Evolutionary conservation across 2,888 invertebrate species (phyloP).

Genomic region (Tillus elongatus): DNA sequence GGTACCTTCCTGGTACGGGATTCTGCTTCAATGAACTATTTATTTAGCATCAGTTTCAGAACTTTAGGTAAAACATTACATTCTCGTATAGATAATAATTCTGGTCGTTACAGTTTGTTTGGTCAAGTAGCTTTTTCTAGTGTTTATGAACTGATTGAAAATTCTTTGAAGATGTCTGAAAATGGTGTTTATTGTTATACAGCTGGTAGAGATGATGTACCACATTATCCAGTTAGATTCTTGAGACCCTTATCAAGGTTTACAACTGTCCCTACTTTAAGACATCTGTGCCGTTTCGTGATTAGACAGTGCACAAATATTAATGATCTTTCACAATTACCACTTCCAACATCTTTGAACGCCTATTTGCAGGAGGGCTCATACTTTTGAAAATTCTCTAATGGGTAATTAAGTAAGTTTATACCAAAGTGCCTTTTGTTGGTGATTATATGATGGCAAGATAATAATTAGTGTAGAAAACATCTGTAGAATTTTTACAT

Average conservation of each 20-base stretch:
- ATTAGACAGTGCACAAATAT: conserved; percentile 58
- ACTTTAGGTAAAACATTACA: too few relatives aligned
- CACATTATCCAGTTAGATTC: conserved; percentile 63
- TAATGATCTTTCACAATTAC: conserved; percentile 61
- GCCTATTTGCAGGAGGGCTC: too few relatives aligned
- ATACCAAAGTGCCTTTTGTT: too few relatives aligned
- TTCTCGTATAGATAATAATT: too few relatives aligned
- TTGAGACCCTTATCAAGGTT: conserved; percentile 68
- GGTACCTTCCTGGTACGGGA: conserved; percentile 74
- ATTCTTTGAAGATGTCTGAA: conserved; percentile 62
- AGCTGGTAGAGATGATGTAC: conserved; percentile 54
- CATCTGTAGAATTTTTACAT: too few relatives aligned
- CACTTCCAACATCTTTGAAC: too few relatives aligned
- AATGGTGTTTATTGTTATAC: conserved; percentile 66
- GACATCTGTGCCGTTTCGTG: conserved; percentile 65
- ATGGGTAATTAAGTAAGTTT: too few relatives aligned
- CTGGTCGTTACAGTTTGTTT: conserved; percentile 44
- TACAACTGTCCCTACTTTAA: conserved; percentile 58
- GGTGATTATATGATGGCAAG: too few relatives aligned
- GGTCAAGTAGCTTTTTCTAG: conserved; percentile 43
- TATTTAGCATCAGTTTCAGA: conserved; percentile 67
- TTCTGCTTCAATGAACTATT: conserved; percentile 59
- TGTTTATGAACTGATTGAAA: conserved; percentile 63
- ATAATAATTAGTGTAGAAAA: too few relatives aligned
- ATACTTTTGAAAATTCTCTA: too few relatives aligned